These are phyloP conservation scores for Polydrusus tereticollis DNA, from an alignment of 2,888 invertebrate species.

Conservation along the genomic window DNA sequence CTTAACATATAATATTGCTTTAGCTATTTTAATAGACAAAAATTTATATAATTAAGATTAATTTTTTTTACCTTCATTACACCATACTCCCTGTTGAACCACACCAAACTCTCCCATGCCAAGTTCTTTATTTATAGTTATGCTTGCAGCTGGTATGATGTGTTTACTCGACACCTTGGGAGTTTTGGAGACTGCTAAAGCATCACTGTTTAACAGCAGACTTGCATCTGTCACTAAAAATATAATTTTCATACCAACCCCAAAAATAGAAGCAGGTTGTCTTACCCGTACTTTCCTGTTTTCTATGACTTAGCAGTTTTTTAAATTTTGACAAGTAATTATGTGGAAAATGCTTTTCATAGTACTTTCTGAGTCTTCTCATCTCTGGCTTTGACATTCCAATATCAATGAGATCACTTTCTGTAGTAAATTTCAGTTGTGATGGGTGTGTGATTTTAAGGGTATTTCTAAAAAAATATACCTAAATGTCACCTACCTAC, in stretches of 20 bases:
- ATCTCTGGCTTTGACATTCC: conserved; percentile 97
- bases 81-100: conserved; percentile 98
- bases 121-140: conserved; percentile 93
- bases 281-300: conserved; percentile 65
- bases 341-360: conserved; percentile 93
- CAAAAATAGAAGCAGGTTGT: neutral
- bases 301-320: conserved; percentile 79
- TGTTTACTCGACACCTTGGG: conserved; percentile 85
- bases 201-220: conserved; percentile 59
- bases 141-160: conserved; percentile 85
- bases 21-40: no score
- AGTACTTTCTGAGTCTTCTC: conserved; percentile 92
- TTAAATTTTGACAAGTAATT: conserved; percentile 93
- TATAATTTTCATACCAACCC: neutral
- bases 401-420: conserved; percentile 90
- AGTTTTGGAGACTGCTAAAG: conserved; percentile 64
- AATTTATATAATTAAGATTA: neutral
- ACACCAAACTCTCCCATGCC: conserved; percentile 98
- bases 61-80: conserved; percentile 87
- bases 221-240: conserved; percentile 54
- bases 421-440: conserved; percentile 94
- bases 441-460: conserved; percentile 90
- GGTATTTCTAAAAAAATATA: conserved; percentile 79
- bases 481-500: no score
- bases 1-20: conserved; percentile 16